phyloP scores from a whole-genome alignment of 2,888 invertebrate genomes.

The Lycaena phlaeas region DNA sequence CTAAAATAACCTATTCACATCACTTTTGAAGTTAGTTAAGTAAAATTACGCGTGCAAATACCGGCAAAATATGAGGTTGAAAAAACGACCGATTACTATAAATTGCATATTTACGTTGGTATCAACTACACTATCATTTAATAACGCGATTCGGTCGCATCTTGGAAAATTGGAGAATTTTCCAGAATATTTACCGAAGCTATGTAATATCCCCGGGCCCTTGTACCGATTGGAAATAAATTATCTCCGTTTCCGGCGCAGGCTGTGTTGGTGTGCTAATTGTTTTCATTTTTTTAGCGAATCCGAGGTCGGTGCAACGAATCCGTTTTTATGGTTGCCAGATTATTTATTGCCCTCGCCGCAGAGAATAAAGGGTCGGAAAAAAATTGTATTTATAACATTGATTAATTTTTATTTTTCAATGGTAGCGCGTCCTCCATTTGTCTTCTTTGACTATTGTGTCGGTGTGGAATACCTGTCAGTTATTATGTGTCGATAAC shows the following conservation, averaged over 20 bases:
- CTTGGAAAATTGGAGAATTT: conserved; percentile 19
- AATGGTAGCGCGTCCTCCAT: too few relatives aligned
- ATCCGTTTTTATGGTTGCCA: conserved; percentile 29
- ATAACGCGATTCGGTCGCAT: too few relatives aligned
- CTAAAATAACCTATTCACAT: too few relatives aligned
- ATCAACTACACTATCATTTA: conserved; percentile 1
- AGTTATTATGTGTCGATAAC: too few relatives aligned
- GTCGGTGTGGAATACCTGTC: too few relatives aligned
- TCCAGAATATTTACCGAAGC: conserved; percentile 32
- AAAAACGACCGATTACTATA: too few relatives aligned
- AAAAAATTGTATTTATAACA: conserved; percentile 19
- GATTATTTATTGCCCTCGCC: conserved; percentile 30
- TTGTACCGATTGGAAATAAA: conserved; percentile 51
- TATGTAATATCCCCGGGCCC: conserved; percentile 35
- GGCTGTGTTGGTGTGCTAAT: conserved; percentile 37
- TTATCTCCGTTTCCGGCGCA: conserved; percentile 31
- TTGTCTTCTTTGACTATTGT: too few relatives aligned
- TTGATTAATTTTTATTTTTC: conserved; percentile 9
- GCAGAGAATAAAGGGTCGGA: conserved; percentile 19
- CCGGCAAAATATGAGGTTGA: too few relatives aligned
- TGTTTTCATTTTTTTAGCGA: conserved; percentile 43
- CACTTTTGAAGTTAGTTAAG: too few relatives aligned
- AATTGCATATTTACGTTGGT: too few relatives aligned
- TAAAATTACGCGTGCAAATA: too few relatives aligned
- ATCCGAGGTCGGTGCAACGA: conserved; percentile 29